These are phyloP conservation scores for Drosophila sucinea DNA, from an alignment of 1,140 invertebrate genomes.

Conservation along the genomic window DNA sequence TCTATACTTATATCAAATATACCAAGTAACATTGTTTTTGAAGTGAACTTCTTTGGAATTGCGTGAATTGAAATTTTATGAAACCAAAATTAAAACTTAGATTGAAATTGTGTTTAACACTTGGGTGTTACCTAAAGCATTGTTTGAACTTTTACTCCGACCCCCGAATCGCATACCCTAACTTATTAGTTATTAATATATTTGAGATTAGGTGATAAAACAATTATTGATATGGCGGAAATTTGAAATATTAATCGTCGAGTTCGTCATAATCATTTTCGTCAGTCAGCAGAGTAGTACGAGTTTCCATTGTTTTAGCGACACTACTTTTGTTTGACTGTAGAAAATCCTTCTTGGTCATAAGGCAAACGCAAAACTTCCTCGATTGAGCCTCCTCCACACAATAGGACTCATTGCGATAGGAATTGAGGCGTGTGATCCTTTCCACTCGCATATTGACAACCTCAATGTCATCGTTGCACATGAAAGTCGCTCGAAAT, in stretches of 20 bases:
- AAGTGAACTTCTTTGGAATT: no score
- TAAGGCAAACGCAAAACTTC: constrained; percentile 39
- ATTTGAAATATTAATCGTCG: background rate
- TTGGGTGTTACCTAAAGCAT: no score
- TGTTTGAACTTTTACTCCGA: no score
- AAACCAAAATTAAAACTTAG: no score
- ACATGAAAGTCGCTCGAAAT: constrained; percentile 11
- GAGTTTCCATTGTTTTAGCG: background rate
- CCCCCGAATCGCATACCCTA: no score
- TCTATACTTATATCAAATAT: no score
- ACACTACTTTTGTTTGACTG: background rate
- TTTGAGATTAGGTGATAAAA: no score
- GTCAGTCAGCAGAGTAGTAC: background rate
- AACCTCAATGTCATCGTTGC: background rate
- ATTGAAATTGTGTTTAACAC: no score
- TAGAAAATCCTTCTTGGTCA: background rate
- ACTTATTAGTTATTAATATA: no score
- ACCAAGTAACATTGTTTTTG: no score
- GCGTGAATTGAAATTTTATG: no score
- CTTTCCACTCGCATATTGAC: background rate
- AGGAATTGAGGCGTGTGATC: constrained; percentile 32
- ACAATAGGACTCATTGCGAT: constrained; percentile 25
- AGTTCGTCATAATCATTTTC: constrained; percentile 21
- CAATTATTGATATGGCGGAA: no score
- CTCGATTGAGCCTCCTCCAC: constrained; percentile 3